Evolutionary conservation across 2,113 vertebrate genomes (phyloP).

Genomic region (Plotosus lineatus): DNA sequence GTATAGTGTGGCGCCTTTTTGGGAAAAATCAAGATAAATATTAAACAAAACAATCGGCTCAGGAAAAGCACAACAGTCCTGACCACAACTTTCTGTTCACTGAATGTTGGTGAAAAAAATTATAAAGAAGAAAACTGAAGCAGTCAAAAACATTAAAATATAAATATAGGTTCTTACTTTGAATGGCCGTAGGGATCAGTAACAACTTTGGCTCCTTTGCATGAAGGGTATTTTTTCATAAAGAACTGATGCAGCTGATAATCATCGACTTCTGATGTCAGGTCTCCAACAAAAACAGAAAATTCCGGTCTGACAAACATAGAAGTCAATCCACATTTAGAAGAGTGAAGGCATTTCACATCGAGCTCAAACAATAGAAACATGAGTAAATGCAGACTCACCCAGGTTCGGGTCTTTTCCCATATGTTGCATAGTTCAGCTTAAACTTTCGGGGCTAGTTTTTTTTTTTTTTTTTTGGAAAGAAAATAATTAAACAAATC

Average conservation of each 20-base stretch:
- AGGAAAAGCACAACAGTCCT: conserved; percentile 16
- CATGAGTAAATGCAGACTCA: conserved; percentile 56
- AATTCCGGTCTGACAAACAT: conserved; percentile 76
- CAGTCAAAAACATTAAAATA: not conserved
- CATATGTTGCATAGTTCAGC: conserved; percentile 80
- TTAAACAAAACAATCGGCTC: conserved; percentile 28
- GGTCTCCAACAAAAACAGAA: conserved; percentile 88
- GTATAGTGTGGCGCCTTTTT: conserved; percentile 36
- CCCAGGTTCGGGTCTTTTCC: conserved; percentile 77
- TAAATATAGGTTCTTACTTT: conserved; percentile 68
- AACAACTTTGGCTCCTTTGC: conserved; percentile 90
- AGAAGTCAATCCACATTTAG: not conserved
- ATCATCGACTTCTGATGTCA: conserved; percentile 87
- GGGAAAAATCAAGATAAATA: conserved; percentile 37
- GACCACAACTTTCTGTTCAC: conserved; percentile 26
- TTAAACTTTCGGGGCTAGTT: conserved; percentile 83
- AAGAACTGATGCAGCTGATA: conserved; percentile 89
- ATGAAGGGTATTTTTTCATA: conserved; percentile 84
- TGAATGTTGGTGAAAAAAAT: conserved; percentile 13
- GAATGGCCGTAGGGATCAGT: conserved; percentile 87
- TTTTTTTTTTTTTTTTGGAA: too few species aligned
- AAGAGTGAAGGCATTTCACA: not conserved
- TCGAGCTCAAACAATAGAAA: not conserved
- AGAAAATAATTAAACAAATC: conserved; percentile 45
- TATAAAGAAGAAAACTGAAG: not conserved